Conservation (phyloP, 2,113 vertebrate species). For the Vidua chalybeata region DNA sequence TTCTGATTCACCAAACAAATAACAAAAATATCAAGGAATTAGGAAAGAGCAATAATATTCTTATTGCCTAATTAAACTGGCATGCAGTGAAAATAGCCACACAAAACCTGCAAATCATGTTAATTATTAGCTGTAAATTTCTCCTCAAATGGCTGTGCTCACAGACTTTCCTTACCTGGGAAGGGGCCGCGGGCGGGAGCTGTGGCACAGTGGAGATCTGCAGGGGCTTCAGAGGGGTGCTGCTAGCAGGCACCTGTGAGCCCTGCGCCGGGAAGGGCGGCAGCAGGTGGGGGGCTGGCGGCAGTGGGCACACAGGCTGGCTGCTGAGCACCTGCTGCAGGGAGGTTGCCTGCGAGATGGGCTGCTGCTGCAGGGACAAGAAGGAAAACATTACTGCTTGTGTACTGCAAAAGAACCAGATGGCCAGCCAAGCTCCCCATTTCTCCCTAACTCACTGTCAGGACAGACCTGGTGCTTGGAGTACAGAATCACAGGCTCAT, state of each 20-base stretch:
- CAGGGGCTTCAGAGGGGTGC: conserved; percentile 76
- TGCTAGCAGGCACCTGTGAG: conserved; percentile 67
- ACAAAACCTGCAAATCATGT: neutral
- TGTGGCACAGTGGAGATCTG: conserved; percentile 80
- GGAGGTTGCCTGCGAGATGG: conserved; percentile 67
- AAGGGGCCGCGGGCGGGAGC: conserved; percentile 62
- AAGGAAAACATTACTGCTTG: neutral
- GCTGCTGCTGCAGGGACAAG: conserved; percentile 1
- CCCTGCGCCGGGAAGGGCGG: conserved; percentile 69
- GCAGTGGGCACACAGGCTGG: conserved; percentile 70
- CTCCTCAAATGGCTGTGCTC: rapidly evolving
- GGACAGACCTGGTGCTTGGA: rapidly evolving
- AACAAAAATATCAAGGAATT: neutral
- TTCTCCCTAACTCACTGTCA: neutral
- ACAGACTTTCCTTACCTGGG: conserved; percentile 76
- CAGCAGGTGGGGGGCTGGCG: conserved; percentile 65
- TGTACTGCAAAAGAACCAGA: rapidly evolving
- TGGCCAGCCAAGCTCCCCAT: rapidly evolving
- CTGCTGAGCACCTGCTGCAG: conserved; percentile 77
- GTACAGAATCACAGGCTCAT: neutral
- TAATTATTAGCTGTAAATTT: neutral
- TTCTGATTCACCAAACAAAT: neutral
- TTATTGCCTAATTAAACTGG: neutral
- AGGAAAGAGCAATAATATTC: neutral
- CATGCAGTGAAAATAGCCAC: neutral